Conservation (phyloP, 35 echinoderm and acorn worm genomes). For the Holothuria glaberrima region DNA sequence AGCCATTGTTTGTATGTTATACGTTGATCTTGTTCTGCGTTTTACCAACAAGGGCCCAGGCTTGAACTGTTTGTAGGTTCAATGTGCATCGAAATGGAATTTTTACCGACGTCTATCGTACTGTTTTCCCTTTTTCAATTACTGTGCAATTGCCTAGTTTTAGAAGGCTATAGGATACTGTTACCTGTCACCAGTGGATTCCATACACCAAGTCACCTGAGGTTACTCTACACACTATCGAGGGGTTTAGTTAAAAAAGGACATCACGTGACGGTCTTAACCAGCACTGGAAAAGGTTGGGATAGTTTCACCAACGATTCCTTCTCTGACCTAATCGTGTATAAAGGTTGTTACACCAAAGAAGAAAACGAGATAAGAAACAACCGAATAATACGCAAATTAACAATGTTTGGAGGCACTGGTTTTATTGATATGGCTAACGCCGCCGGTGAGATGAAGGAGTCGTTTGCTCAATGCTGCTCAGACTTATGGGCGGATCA, state of each 20-base stretch:
- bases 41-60: too few relatives aligned
- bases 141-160: not conserved
- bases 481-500: constrained; percentile 6
- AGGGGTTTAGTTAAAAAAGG: constrained; percentile 38
- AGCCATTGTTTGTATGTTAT: too few relatives aligned
- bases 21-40: too few relatives aligned
- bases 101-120: too few relatives aligned
- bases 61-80: too few relatives aligned
- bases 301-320: not conserved
- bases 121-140: too few relatives aligned
- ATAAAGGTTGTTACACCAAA: constrained; percentile 30
- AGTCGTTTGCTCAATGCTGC: constrained; percentile 1
- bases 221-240: not conserved
- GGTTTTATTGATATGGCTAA: constrained; percentile 1
- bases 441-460: not conserved
- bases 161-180: constrained; percentile 15
- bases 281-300: constrained; percentile 3
- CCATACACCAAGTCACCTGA: constrained; percentile 50
- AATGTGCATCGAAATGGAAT: too few relatives aligned
- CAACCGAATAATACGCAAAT: not conserved
- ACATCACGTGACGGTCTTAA: constrained; percentile 53
- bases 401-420: constrained; percentile 1
- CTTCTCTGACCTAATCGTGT: constrained; percentile 23
- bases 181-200: constrained; percentile 32
- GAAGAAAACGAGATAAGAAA: not conserved